Percentiles rank a stretch among this genome's conserved stretches.
Evolutionary conservation across 2,113 vertebrate genomes (phyloP).

Genomic region (Neoarius graeffei): DNA sequence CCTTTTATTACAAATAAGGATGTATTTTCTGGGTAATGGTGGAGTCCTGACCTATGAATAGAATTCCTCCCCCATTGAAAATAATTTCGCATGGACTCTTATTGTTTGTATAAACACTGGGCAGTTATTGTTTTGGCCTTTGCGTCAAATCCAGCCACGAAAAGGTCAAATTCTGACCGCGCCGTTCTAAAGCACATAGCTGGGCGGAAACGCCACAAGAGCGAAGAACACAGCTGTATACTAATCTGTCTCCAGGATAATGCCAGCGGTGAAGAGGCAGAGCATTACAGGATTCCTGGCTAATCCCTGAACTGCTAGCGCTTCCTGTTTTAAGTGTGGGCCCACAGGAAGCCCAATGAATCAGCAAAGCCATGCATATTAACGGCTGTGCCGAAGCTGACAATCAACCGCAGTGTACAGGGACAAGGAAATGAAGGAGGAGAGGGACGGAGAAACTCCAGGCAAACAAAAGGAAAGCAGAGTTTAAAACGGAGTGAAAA

Average conservation of each 20-base stretch:
- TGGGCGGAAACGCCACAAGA: conserved; percentile 1
- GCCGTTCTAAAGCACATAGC: neutral
- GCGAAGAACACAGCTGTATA: neutral
- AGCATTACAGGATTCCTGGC: conserved; percentile 34
- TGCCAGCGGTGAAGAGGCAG: neutral
- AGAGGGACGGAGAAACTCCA: neutral
- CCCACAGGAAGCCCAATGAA: conserved; percentile 27
- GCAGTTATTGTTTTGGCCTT: conserved; percentile 21
- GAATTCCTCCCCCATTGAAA: neutral
- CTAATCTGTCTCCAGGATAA: conserved; percentile 8
- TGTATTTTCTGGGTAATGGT: neutral
- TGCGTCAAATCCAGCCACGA: conserved; percentile 12
- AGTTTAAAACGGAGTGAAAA: neutral
- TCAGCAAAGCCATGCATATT: conserved; percentile 35
- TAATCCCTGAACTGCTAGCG: conserved; percentile 38
- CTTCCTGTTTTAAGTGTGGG: conserved; percentile 26
- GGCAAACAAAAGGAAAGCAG: neutral
- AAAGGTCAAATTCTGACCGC: neutral
- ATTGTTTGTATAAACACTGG: conserved; percentile 22
- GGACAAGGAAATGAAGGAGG: neutral
- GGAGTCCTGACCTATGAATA: conserved; percentile 4
- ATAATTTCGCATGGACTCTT: neutral
- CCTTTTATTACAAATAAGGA: neutral
- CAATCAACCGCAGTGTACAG: neutral
- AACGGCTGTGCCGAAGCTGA: neutral